These are phyloP conservation scores for Tarsius wallacei DNA, from an alignment of 2,797 vertebrate genomes.

Conservation along the genomic window DNA sequence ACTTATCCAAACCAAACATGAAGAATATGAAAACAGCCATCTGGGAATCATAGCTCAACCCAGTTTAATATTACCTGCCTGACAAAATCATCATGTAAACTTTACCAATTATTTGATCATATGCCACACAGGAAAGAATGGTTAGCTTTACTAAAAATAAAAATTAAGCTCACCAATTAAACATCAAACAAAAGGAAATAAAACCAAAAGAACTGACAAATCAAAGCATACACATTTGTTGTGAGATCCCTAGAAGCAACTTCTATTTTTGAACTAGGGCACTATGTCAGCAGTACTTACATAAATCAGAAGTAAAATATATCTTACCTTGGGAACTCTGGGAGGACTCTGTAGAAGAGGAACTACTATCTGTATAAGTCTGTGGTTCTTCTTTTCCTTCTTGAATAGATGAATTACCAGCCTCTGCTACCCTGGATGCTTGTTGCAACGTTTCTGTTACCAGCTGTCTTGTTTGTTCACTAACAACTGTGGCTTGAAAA, in stretches of 20 bases:
- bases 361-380: constrained; percentile 91
- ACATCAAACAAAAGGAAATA: constrained; percentile 56
- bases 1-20: constrained; percentile 57
- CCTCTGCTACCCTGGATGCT: constrained; percentile 94
- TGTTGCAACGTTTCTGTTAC: constrained; percentile 98
- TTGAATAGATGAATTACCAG: constrained; percentile 90
- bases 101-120: constrained; percentile 67
- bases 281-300: neutral
- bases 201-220: constrained; percentile 69
- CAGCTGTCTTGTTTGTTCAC: constrained; percentile 97
- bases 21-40: constrained; percentile 1
- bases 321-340: constrained; percentile 93
- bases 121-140: constrained; percentile 48
- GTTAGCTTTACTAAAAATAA: constrained; percentile 67
- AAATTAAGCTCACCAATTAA: constrained; percentile 56
- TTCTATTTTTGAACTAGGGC: constrained; percentile 23
- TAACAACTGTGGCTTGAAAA: constrained; percentile 97
- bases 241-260: constrained; percentile 41
- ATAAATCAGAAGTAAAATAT: constrained; percentile 58
- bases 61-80: constrained; percentile 54
- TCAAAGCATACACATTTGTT: constrained; percentile 21
- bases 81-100: constrained; percentile 65
- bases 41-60: constrained; percentile 58
- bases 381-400: constrained; percentile 95
- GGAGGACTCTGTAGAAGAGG: constrained; percentile 92